Conservation (phyloP, 2,113 vertebrate species). For the Merops nubicus region DNA sequence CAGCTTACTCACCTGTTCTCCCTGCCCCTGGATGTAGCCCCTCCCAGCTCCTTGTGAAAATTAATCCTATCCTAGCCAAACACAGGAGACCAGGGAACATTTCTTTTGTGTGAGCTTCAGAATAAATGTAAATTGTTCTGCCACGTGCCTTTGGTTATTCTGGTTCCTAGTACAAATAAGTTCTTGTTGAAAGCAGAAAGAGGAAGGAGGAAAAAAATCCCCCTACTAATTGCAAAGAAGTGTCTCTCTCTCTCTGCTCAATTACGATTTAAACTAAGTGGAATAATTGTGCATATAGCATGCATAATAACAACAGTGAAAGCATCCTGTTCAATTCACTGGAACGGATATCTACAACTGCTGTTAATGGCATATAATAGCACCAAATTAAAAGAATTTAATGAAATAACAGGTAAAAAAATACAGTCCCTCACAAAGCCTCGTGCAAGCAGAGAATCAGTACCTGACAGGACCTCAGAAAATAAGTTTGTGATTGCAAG, state of each 20-base stretch:
- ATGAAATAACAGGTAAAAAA: not conserved
- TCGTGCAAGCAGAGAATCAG: not conserved
- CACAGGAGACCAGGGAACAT: not conserved
- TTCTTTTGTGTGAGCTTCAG: not conserved
- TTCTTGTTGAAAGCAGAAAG: fast-evolving
- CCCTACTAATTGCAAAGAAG: conserved; percentile 10
- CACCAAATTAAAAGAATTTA: not conserved
- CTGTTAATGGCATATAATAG: not conserved
- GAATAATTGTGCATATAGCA: conserved; percentile 31
- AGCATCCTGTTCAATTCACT: not conserved
- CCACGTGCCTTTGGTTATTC: not conserved
- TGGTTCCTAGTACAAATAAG: not conserved
- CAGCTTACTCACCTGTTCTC: too few species aligned
- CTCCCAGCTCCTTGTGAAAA: too few species aligned
- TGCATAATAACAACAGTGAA: not conserved
- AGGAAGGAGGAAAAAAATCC: not conserved
- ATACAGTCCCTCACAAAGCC: not conserved
- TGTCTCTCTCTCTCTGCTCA: conserved; percentile 28
- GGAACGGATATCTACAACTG: not conserved
- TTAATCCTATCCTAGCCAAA: too few species aligned
- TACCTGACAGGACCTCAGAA: not conserved
- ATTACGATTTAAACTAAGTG: conserved; percentile 58
- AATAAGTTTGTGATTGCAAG: not conserved
- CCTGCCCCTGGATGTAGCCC: too few species aligned
- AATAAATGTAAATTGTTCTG: not conserved